A percentile compares a stretch with the other conserved stretches of the same genome.
These are phyloP conservation scores for Pangasius krempfi DNA, from an alignment of 2,797 vertebrate genomes.

Conservation along the genomic window DNA sequence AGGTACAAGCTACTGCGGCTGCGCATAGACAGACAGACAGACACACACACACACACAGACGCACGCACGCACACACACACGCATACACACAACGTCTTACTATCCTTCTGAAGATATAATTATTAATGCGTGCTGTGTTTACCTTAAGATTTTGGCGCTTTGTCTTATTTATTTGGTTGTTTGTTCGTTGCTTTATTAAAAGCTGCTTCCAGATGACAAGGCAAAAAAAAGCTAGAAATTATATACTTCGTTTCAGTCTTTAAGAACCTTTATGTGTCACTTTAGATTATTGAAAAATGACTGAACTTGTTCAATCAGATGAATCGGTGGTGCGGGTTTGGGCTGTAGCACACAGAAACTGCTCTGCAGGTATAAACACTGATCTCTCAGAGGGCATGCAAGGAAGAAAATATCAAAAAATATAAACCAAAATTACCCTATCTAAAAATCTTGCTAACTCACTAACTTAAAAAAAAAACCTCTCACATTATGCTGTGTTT, in stretches of 20 bases:
- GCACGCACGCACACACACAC: background rate
- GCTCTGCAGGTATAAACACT: background rate
- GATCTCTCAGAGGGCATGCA: background rate
- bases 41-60: background rate
- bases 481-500: no score
- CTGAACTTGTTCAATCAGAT: background rate
- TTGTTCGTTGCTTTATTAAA: background rate
- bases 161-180: background rate
- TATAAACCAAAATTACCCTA: background rate
- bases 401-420: background rate
- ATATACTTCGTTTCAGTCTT: background rate
- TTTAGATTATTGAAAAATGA: background rate
- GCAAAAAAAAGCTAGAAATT: background rate
- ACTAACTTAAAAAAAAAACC: no score
- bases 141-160: background rate
- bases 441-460: no score
- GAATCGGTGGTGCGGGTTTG: background rate
- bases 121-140: background rate
- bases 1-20: conserved; percentile 38
- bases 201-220: background rate
- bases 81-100: background rate
- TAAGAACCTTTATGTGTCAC: background rate
- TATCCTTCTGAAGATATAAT: background rate
- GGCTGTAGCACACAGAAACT: background rate
- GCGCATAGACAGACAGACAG: background rate